Evolutionary conservation across 2,113 vertebrate genomes (phyloP).

Genomic region (Psittacara wagleri): DNA sequence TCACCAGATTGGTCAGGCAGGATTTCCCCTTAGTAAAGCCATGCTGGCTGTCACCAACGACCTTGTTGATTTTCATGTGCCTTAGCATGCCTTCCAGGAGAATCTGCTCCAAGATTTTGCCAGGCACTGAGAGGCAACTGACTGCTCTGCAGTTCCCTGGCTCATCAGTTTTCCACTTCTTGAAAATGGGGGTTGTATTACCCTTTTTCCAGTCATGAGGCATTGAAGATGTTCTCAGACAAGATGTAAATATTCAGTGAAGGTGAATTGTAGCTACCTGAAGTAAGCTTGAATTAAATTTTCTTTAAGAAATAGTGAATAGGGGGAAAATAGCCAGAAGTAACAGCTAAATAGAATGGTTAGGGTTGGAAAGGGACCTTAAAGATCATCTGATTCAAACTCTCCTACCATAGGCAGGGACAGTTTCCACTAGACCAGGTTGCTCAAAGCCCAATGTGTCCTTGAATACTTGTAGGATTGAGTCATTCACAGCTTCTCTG

Average conservation of each 20-base stretch:
- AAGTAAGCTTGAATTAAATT: not conserved
- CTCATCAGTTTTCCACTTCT: no score
- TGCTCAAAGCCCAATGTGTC: not conserved
- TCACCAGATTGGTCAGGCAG: no score
- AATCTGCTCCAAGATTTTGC: no score
- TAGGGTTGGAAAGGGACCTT: not conserved
- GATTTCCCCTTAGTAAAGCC: no score
- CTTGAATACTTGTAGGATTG: not conserved
- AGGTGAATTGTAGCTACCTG: not conserved
- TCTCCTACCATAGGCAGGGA: not conserved
- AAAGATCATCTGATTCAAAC: not conserved
- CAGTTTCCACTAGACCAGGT: not conserved
- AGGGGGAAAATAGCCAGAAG: not conserved
- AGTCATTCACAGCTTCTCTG: not conserved
- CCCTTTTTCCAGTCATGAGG: not conserved
- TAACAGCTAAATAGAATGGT: not conserved
- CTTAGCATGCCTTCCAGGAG: no score
- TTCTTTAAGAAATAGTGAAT: not conserved
- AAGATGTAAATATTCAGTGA: not conserved
- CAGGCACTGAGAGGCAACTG: no score
- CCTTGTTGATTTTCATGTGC: no score
- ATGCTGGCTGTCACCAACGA: no score
- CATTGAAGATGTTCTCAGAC: not conserved
- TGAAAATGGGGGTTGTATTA: no score
- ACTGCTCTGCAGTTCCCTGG: no score